Base-by-base conservation (phyloP, 2,113 vertebrate genomes). In the Thamnaconus septentrionalis region DNA sequence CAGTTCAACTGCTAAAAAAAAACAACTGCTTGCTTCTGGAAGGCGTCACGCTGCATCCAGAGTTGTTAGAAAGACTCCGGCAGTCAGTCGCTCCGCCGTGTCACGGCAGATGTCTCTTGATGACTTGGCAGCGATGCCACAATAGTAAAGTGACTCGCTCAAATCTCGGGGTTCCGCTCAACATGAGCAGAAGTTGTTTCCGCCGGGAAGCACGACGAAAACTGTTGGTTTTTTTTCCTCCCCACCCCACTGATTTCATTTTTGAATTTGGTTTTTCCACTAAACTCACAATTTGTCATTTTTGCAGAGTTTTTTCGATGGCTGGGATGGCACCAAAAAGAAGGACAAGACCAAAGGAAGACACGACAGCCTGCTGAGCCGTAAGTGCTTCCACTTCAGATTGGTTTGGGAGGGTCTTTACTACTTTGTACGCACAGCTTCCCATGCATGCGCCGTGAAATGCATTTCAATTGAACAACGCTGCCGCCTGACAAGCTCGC, bases 311-410 rank as follows among this genome's bases (percentile, higher is more conserved):
- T 98, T 98, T 84, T 98, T 98, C 66, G 94, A 97, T 66, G 94
- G 94, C 78, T 96, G 96, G 95, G 96, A 98, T 61, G 93, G 94
- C 71, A 94, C 93, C 0, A 98, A 97, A 83, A 98, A 96, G 91
- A 98, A 96, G 76, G 94, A 96, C 80, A 97, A 96, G 90, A 90
- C 93, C 81, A 96, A 97, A 87, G 93, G 92, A 31, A 88, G 94
- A 53, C 85, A 91, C 0, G 90, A 91, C 4, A 91, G 85, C 53
- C 54, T 93, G 61, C 84, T 92, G 0, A 87, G 79, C 52, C 85
- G 92, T 93, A 54, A 90, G 91, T 91, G 39, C 31, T 41, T 3
- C 1, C 11, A n/a, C 11, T n/a, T 3, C 47, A 10, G 8, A 10
- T 10, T 9, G 47, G 11, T 7, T 10, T 48, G 4, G 47, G 3